Conservation (phyloP, 2,888 invertebrate species). For the Synergus umbraculus region DNA sequence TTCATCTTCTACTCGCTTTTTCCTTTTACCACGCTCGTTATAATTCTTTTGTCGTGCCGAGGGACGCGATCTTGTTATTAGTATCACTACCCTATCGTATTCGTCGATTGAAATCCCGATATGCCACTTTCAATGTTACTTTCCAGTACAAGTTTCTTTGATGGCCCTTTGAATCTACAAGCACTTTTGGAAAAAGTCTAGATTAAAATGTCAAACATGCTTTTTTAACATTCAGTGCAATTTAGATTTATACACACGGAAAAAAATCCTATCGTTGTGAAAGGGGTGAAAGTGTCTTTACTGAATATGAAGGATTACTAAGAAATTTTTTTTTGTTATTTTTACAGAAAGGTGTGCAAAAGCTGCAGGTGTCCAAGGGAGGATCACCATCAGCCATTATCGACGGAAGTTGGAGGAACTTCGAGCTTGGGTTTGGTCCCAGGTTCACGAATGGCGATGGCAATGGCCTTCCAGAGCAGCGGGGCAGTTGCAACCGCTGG, state of each 20-base stretch:
- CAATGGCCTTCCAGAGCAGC: conserved; percentile 74
- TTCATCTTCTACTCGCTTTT: conserved; percentile 42
- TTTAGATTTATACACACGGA: too few relatives aligned
- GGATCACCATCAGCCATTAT: conserved; percentile 75
- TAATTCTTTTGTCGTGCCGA: conserved; percentile 27
- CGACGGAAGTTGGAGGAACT: conserved; percentile 67
- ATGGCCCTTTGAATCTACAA: background rate
- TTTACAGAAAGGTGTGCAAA: conserved; percentile 89
- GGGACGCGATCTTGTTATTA: conserved; percentile 15
- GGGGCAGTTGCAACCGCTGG: conserved; percentile 73
- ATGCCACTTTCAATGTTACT: background rate
- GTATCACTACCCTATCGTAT: conserved; percentile 19
- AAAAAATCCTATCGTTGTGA: background rate
- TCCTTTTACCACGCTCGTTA: conserved; percentile 38
- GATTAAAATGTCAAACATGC: background rate
- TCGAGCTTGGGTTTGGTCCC: conserved; percentile 68
- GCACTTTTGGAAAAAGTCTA: background rate
- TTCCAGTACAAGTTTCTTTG: conserved; percentile 18
- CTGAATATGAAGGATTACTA: background rate
- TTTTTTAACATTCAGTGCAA: background rate
- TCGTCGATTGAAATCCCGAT: background rate
- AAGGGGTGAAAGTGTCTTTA: background rate
- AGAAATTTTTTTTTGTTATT: conserved; percentile 59
- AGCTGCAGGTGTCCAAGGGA: conserved; percentile 86
- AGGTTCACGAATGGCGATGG: conserved; percentile 73